phyloP scores from a whole-genome alignment of 2,797 vertebrate genomes.

The Echeneis naucrates region DNA sequence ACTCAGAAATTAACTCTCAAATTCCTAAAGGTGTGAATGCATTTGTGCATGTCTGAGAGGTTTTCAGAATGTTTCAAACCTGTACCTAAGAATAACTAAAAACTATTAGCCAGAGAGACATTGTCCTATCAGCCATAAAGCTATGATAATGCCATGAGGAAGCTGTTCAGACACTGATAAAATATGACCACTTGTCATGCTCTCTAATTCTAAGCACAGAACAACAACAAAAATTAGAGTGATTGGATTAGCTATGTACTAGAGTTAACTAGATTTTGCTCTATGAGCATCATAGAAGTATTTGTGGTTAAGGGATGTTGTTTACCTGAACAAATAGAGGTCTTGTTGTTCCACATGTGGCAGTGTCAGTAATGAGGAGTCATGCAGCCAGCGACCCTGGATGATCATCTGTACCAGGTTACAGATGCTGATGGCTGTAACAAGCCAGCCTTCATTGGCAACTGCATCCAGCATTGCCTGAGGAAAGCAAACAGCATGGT shows the following conservation, averaged over 20 bases:
- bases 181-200: background rate
- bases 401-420: constrained; percentile 95
- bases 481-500: constrained; percentile 9
- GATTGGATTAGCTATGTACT: background rate
- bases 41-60: background rate
- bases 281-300: background rate
- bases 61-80: constrained; percentile 31
- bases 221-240: background rate
- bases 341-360: constrained; percentile 91
- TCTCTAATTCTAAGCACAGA: background rate
- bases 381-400: constrained; percentile 93
- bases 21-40: constrained; percentile 4
- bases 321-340: constrained; percentile 92
- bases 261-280: background rate
- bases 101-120: constrained; percentile 4
- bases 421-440: constrained; percentile 91
- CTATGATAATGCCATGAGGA: constrained; percentile 3
- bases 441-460: constrained; percentile 95
- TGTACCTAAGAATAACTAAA: background rate
- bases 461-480: constrained; percentile 97
- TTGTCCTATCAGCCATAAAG: background rate
- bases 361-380: constrained; percentile 91
- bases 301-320: background rate
- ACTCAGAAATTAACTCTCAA: background rate
- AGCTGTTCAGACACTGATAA: background rate